These are phyloP conservation scores for Sylvia atricapilla DNA, from an alignment of 2,113 vertebrate genomes.

Conservation along the genomic window DNA sequence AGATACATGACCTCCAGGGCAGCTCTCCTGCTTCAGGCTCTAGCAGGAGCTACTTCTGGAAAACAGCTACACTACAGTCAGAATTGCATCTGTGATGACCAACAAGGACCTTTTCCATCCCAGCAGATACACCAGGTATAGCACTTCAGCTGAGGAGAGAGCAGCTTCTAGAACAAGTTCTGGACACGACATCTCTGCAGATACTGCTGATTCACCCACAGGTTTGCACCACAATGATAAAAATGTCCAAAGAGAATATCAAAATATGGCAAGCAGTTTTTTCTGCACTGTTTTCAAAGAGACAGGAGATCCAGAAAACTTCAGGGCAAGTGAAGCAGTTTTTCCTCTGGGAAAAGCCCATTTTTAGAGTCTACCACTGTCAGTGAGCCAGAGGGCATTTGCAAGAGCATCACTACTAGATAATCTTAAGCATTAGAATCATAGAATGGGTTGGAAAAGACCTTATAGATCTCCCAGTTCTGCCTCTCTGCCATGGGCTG, in stretches of 20 bases:
- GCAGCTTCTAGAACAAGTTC: neutral
- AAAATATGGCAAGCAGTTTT: neutral
- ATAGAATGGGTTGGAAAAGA: neutral
- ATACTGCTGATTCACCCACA: neutral
- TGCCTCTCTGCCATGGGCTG: neutral
- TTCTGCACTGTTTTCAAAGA: neutral
- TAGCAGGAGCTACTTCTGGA: neutral
- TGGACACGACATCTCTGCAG: neutral
- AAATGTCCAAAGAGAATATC: neutral
- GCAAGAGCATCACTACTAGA: neutral
- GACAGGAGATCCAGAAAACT: neutral
- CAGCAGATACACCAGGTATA: neutral
- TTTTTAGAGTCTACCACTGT: neutral
- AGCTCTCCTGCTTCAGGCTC: neutral
- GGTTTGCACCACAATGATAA: neutral
- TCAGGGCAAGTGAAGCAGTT: neutral
- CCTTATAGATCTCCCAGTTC: fast-evolving
- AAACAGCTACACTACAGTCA: neutral
- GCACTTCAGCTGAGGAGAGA: neutral
- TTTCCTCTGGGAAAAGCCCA: neutral
- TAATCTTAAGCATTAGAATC: neutral
- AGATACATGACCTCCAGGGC: neutral
- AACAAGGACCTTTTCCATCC: neutral
- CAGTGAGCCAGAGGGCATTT: neutral
- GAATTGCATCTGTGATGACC: neutral